Evolutionary conservation across 2,888 invertebrate genomes (phyloP), one percentile per base, ranked within the genome.

Genomic region (Epirrhoe alternata): DNA sequence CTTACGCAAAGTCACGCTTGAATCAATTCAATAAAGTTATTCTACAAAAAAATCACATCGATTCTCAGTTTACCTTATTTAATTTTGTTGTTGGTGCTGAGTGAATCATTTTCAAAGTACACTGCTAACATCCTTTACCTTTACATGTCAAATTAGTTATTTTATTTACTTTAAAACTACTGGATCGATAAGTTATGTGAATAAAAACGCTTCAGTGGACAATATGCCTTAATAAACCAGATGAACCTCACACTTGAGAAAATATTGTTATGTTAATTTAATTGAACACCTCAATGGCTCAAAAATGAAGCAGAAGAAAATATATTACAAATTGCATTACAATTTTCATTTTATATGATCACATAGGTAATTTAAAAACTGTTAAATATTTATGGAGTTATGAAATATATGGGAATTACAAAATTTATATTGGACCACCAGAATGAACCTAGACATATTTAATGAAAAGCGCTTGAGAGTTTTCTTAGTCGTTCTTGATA

Each of bases 231-330:
- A 80, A 78, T 75, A 78, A 77, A 74, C 67, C 73, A 70, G 71
- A 70, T 64, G 70, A 74, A 69, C 71, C 67, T 74, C 66, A 69
- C 54, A 59, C 66, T 72, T 62, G 70, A 70, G 70, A 73, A 64
- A 63, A 70, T 64, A 73, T 73, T 73, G 72, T 70, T 70, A 74
- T 69, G 68, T 68, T 72, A 73, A 72, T 73, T 64, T 69, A 73
- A 77, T 67, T 68, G 64, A 49, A 66, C 59, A 57, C 53, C 61
- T 66, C 60, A 61, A 61, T 68, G 66, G 58, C 54, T 61, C 51
- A 66, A n/a, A 68, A 59, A 63, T 38, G 51, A 47, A 42, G 35
- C 33, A 12, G 50, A 58, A 45, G 52, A 61, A 42, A 61, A 49
- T 61, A 56, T 60, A 66, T 64, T 64, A 42, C 51, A 73, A 68